phyloP scores from a whole-genome alignment of 2,113 vertebrate species.

The Hippoglossus stenolepis region DNA sequence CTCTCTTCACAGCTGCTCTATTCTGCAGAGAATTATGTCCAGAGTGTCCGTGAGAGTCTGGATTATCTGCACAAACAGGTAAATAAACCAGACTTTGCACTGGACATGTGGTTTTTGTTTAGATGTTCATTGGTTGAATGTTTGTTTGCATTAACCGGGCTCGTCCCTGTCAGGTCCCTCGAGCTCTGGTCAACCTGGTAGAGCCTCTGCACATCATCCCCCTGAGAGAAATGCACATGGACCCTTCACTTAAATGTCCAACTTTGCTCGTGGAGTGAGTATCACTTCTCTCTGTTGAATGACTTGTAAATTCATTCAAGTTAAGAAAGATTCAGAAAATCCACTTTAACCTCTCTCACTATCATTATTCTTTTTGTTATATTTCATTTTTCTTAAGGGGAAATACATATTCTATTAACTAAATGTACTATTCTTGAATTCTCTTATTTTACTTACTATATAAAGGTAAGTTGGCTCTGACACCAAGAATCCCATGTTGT shows the following conservation, averaged over 20 bases:
- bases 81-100: background rate
- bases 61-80: conserved; percentile 90
- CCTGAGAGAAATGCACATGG: conserved; percentile 83
- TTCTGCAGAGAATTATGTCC: conserved; percentile 83
- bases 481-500: background rate
- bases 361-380: no score
- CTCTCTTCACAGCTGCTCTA: conserved; percentile 78
- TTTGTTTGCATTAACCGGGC: conserved; percentile 3
- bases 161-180: conserved; percentile 85
- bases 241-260: conserved; percentile 83
- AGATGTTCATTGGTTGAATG: background rate
- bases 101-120: background rate
- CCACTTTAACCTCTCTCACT: no score
- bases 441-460: no score
- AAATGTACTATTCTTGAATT: background rate
- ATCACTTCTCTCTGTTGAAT: background rate
- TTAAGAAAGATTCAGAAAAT: no score
- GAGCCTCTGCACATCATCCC: conserved; percentile 81
- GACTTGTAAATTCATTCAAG: background rate
- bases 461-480: no score
- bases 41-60: conserved; percentile 83
- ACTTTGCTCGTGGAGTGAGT: conserved; percentile 80
- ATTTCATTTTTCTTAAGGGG: background rate
- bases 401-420: no score
- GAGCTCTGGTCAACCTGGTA: conserved; percentile 89